Conservation (phyloP, 2,113 vertebrate species). For the Dromiciops gliroides region DNA sequence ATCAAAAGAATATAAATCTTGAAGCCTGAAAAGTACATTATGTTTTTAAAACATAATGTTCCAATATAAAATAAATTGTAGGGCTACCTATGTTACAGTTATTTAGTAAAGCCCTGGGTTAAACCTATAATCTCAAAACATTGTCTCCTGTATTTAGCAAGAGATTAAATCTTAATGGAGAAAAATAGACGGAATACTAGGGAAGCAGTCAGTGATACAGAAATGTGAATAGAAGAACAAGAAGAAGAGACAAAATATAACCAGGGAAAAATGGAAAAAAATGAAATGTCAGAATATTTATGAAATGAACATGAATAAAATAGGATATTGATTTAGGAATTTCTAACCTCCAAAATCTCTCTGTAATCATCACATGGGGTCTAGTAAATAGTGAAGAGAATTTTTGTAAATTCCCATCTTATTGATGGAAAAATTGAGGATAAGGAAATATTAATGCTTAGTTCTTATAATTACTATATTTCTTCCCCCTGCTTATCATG, state of each 20-base stretch:
- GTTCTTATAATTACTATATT: neutral
- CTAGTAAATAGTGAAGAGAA: constrained; percentile 12
- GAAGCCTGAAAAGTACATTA: neutral
- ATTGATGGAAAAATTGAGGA: constrained; percentile 12
- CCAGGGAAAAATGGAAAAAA: neutral
- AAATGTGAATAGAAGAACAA: neutral
- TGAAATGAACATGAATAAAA: neutral
- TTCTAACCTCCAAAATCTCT: neutral
- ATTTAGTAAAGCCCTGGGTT: constrained; percentile 33
- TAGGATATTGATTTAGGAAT: constrained; percentile 18
- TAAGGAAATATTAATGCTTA: constrained; percentile 30
- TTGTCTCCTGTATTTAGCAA: neutral
- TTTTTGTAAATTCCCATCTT: constrained; percentile 17
- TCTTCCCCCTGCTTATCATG: neutral
- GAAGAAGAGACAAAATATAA: neutral
- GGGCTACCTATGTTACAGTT: neutral
- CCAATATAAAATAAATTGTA: constrained; percentile 45
- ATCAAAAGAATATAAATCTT: constrained; percentile 6
- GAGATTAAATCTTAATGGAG: constrained; percentile 12
- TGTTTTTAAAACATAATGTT: constrained; percentile 34
- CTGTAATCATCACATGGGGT: constrained; percentile 18
- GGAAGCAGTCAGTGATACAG: neutral
- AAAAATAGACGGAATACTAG: neutral
- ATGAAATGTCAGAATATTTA: neutral
- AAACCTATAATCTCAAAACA: constrained; percentile 35